phyloP scores from a whole-genome alignment of 1,140 invertebrate genomes.

The Drosophila pallidifrons region DNA sequence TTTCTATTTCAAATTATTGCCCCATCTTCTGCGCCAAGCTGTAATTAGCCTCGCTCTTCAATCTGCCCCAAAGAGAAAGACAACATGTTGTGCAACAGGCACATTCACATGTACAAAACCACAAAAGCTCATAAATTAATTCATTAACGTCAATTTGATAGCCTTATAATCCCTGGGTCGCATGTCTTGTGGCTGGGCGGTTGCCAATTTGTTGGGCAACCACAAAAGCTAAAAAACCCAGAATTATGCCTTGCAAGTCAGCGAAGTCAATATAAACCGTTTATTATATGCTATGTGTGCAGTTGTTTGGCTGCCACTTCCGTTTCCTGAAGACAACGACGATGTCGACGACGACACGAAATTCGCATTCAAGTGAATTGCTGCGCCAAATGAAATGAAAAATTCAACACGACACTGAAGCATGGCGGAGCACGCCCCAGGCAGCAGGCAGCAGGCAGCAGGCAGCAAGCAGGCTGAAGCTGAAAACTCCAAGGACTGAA shows the following conservation, averaged over 20 bases:
- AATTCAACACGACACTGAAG: constrained; percentile 76
- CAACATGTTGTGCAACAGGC: constrained; percentile 58
- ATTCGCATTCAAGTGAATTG: constrained; percentile 83
- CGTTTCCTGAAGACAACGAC: constrained; percentile 65
- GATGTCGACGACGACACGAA: constrained; percentile 72
- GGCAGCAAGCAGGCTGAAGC: constrained; percentile 54
- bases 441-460: constrained; percentile 70
- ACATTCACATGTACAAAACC: constrained; percentile 20
- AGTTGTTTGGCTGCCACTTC: constrained; percentile 77
- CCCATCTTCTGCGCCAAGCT: background rate
- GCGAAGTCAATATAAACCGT: constrained; percentile 68
- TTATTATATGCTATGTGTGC: constrained; percentile 73
- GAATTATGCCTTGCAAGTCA: constrained; percentile 38
- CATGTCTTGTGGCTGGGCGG: constrained; percentile 30
- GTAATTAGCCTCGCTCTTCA: constrained; percentile 50
- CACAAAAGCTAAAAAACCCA: constrained; percentile 49
- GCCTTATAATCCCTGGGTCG: constrained; percentile 63
- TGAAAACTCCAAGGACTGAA: constrained; percentile 40
- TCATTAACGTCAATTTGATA: constrained; percentile 81
- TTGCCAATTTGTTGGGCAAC: constrained; percentile 40
- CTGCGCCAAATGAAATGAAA: constrained; percentile 84
- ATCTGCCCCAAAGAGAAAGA: background rate
- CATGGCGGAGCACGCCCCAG: constrained; percentile 35
- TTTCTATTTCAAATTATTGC: constrained; percentile 32
- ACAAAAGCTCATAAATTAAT: constrained; percentile 78